Conservation (phyloP, 2,797 vertebrate species). For the Harpagifer antarcticus region DNA sequence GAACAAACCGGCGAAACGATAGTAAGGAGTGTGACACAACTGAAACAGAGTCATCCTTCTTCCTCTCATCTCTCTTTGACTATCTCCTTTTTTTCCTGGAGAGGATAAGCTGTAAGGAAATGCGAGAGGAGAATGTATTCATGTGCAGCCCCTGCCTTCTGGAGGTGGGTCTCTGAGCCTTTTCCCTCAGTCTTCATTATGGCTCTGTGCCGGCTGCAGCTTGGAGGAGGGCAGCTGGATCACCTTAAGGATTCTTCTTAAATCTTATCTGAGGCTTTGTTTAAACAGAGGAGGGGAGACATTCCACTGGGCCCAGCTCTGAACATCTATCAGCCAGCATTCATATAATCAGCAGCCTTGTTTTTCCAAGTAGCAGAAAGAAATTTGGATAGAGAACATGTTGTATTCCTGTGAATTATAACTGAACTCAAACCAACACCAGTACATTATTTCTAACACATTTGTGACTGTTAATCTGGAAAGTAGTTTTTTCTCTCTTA, state of each 20-base stretch:
- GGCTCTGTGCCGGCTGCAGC: slow-evolving; percentile 68
- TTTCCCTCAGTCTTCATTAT: slow-evolving; percentile 68
- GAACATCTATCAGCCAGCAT: slow-evolving; percentile 75
- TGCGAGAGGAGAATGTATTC: slow-evolving; percentile 55
- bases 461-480: slow-evolving; percentile 18
- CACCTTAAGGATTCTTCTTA: slow-evolving; percentile 84
- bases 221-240: slow-evolving; percentile 80
- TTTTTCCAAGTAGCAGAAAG: slow-evolving; percentile 42
- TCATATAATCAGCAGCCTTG: slow-evolving; percentile 67
- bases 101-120: slow-evolving; percentile 64
- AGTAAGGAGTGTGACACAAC: slow-evolving; percentile 56
- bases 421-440: slow-evolving; percentile 5
- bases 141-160: slow-evolving; percentile 65
- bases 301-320: slow-evolving; percentile 73
- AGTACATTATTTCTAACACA: slow-evolving; percentile 11
- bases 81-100: slow-evolving; percentile 42
- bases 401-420: slow-evolving; percentile 1
- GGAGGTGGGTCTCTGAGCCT: slow-evolving; percentile 67
- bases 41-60: slow-evolving; percentile 61
- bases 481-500: slow-evolving; percentile 26
- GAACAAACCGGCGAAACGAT: slow-evolving; percentile 51
- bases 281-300: slow-evolving; percentile 83
- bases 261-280: slow-evolving; percentile 87
- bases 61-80: slow-evolving; percentile 57
- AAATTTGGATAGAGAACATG: slow-evolving; percentile 36